A percentile compares a stretch with the other conserved stretches of the same genome.
These are phyloP conservation scores for Rana temporaria DNA, from an alignment of 2,113 vertebrate genomes.

Conservation along the genomic window DNA sequence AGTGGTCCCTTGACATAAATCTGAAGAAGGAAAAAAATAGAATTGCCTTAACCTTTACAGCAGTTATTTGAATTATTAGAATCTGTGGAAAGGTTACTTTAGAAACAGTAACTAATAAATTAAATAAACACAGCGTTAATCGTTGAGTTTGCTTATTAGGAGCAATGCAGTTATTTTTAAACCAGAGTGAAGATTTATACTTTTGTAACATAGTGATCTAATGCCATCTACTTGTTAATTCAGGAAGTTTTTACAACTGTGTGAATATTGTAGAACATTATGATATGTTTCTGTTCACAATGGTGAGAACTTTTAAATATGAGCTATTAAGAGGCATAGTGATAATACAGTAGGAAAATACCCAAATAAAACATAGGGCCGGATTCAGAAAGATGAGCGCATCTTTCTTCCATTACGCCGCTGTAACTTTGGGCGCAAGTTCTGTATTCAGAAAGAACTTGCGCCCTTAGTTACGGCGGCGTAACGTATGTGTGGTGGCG, in stretches of 20 bases:
- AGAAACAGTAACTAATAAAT: constrained; percentile 51
- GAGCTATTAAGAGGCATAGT: background rate
- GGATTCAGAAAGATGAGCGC: no score
- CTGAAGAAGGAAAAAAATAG: constrained; percentile 14
- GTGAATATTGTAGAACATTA: background rate
- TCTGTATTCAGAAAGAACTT: no score
- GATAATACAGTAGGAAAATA: background rate
- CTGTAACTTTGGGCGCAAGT: no score
- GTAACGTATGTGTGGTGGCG: no score
- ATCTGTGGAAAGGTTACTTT: constrained; percentile 51
- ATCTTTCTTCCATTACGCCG: no score
- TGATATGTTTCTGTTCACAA: background rate
- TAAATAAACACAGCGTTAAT: constrained; percentile 57
- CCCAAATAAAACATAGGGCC: background rate
- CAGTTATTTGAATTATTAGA: constrained; percentile 41
- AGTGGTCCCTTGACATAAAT: constrained; percentile 37
- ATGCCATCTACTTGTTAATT: constrained; percentile 78
- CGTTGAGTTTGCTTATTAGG: constrained; percentile 37
- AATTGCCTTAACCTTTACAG: constrained; percentile 56
- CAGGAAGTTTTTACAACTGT: constrained; percentile 61
- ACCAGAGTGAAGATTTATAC: constrained; percentile 40
- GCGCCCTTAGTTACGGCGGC: no score
- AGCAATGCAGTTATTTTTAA: constrained; percentile 44
- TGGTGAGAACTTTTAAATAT: background rate
- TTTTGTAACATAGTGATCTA: constrained; percentile 70